Evolutionary conservation across 2,888 invertebrate species (phyloP).

Genomic region (Nemoura dubitans): DNA sequence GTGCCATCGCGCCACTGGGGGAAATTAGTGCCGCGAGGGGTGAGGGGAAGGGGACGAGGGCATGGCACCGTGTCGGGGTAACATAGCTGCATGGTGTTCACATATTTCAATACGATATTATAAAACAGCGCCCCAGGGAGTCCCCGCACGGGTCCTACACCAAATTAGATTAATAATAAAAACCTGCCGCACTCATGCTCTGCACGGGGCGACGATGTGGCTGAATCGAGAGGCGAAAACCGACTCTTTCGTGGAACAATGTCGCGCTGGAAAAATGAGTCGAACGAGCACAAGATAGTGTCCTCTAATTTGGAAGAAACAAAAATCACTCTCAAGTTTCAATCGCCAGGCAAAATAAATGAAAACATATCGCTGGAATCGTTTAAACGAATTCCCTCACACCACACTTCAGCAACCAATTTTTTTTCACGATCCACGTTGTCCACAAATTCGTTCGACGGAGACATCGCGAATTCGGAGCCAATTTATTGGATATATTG

Average conservation of each 20-base stretch:
- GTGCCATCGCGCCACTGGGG: not conserved
- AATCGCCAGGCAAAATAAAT: too few relatives aligned
- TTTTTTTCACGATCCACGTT: not conserved
- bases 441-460: not conserved
- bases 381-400: too few relatives aligned
- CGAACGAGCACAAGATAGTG: too few relatives aligned
- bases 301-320: too few relatives aligned
- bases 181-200: not conserved
- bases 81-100: not conserved
- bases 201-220: not conserved
- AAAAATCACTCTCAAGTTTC: too few relatives aligned
- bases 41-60: too few relatives aligned
- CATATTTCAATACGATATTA: slow-evolving; percentile 28
- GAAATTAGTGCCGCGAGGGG: not conserved
- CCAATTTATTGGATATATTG: not conserved
- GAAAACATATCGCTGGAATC: too few relatives aligned
- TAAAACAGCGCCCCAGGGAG: slow-evolving; percentile 5
- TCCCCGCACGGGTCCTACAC: not conserved
- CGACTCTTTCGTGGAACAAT: too few relatives aligned
- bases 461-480: not conserved
- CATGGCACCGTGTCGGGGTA: not conserved
- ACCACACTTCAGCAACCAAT: not conserved
- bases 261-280: too few relatives aligned
- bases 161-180: slow-evolving; percentile 31
- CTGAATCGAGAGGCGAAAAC: too few relatives aligned